Conservation (phyloP, 2,797 vertebrate genomes). For the Orientallactaga sibirica region DNA sequence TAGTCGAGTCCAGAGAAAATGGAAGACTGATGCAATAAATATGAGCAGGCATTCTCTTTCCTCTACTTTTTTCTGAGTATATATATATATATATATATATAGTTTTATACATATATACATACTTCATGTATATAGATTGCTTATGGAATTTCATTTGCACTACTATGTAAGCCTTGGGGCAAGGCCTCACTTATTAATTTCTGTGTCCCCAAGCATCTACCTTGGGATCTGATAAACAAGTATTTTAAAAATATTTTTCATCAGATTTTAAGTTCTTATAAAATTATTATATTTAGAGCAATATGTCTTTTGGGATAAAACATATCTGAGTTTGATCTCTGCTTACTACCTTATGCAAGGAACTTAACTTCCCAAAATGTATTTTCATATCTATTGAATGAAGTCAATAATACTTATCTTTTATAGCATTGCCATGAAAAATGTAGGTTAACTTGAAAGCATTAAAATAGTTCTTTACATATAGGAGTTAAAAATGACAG, state of each 20-base stretch:
- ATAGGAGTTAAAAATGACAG: not conserved
- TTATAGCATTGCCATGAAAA: not conserved
- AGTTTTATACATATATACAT: too few species aligned
- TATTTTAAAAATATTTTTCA: not conserved
- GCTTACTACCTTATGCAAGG: not conserved
- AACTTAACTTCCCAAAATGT: not conserved
- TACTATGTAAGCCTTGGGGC: too few species aligned
- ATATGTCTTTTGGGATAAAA: not conserved
- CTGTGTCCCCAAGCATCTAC: not conserved
- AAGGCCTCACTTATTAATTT: not conserved
- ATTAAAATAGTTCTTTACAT: not conserved
- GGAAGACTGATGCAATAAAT: too few species aligned
- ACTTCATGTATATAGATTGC: not conserved
- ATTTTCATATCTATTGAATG: not conserved
- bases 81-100: not conserved
- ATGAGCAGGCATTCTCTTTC: not conserved
- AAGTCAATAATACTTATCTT: not conserved
- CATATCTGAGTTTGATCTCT: not conserved
- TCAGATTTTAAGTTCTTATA: not conserved
- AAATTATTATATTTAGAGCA: not conserved
- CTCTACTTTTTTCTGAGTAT: not conserved
- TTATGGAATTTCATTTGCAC: accelerated
- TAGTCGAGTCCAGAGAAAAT: not conserved
- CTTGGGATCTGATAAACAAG: too few species aligned
- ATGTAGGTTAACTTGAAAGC: not conserved